phyloP scores from a whole-genome alignment of 1,140 invertebrate species.

The Saccostrea glomerata region DNA sequence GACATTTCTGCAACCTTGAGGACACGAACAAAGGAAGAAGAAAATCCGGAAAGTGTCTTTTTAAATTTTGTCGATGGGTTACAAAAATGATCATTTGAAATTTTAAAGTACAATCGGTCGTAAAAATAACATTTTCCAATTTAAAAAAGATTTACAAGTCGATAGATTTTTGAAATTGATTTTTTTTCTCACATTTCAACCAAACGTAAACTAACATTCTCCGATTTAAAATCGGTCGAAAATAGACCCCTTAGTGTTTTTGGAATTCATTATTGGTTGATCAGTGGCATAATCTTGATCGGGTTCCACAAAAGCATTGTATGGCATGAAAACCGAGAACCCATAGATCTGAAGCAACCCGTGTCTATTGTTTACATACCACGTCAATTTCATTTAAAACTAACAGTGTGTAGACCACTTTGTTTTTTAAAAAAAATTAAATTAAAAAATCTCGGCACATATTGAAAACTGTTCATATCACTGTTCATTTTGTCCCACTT shows the following conservation, averaged over 20 bases:
- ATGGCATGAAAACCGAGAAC: not conserved
- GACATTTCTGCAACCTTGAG: not conserved
- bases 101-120: not conserved
- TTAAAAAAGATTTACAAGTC: not conserved
- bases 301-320: not conserved
- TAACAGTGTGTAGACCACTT: not conserved
- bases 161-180: not conserved
- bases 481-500: not conserved
- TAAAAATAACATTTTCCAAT: not conserved
- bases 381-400: not conserved
- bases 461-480: too few species aligned
- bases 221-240: not conserved
- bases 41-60: not conserved
- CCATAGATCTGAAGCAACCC: not conserved
- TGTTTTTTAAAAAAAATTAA: not conserved
- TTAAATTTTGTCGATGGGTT: not conserved
- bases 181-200: not conserved
- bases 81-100: not conserved
- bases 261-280: slow-evolving; percentile 9
- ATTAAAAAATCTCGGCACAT: too few species aligned
- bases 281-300: not conserved
- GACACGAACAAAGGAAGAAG: not conserved
- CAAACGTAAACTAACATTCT: not conserved
- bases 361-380: slow-evolving; percentile 1
- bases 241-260: not conserved